Conservation (phyloP, 1,140 invertebrate species). For the Vollenhovia emeryi region DNA sequence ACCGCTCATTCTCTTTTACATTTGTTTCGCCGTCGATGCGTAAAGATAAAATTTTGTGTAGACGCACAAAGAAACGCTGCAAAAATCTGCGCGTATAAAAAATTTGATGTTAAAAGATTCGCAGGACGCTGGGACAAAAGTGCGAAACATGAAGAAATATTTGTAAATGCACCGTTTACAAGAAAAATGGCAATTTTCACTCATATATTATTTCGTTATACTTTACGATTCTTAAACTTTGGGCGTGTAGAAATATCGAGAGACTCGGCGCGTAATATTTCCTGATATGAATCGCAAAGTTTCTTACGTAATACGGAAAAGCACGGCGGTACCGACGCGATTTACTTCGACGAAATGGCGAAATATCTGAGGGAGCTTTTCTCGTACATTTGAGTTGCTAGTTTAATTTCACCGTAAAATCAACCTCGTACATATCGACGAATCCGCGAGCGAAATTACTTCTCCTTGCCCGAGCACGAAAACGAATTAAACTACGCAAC, state of each 20-base stretch:
- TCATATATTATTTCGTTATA: neutral
- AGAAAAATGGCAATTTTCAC: neutral
- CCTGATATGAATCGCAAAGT: slow-evolving; percentile 20
- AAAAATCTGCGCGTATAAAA: neutral
- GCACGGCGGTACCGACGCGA: neutral
- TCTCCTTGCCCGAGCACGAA: slow-evolving; percentile 46
- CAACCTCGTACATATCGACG: slow-evolving; percentile 31
- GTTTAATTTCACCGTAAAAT: slow-evolving; percentile 56
- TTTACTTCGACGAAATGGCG: slow-evolving; percentile 21
- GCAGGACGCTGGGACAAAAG: neutral
- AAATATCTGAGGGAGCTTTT: slow-evolving; percentile 32
- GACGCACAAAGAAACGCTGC: neutral
- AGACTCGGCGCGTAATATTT: slow-evolving; percentile 22
- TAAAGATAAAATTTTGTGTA: slow-evolving; percentile 19
- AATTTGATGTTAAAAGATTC: neutral
- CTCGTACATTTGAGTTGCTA: slow-evolving; percentile 10
- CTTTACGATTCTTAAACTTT: neutral
- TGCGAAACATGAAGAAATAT: neutral
- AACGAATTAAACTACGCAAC: slow-evolving; percentile 50
- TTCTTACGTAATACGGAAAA: slow-evolving; percentile 22
- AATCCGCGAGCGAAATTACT: slow-evolving; percentile 46
- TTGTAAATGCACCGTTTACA: neutral
- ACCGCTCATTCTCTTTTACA: neutral
- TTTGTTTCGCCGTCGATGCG: neutral
- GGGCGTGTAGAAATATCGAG: neutral